A percentile compares a stretch with the other conserved stretches of the same genome.
phyloP scores from a whole-genome alignment of 2,888 invertebrate species.

The Spialia ferax region DNA sequence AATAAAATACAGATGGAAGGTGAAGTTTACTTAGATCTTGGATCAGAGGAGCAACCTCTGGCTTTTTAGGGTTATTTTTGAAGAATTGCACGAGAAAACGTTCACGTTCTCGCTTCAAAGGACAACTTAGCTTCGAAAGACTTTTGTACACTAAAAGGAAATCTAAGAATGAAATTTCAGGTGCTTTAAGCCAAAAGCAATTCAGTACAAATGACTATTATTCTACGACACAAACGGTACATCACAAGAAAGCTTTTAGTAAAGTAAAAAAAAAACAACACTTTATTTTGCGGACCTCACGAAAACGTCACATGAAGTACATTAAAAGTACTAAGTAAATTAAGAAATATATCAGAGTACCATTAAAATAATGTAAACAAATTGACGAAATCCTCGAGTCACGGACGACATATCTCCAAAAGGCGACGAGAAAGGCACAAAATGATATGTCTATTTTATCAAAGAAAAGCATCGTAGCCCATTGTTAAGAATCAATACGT shows the following conservation, averaged over 20 bases:
- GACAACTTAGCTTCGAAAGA: conserved; percentile 23
- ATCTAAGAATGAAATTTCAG: conserved; percentile 24
- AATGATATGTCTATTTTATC: conserved; percentile 69
- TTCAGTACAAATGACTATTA: conserved; percentile 10
- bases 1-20: conserved; percentile 83
- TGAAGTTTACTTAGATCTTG: conserved; percentile 75
- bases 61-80: conserved; percentile 54
- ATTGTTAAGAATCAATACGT: conserved; percentile 76
- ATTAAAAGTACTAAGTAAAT: neutral
- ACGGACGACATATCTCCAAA: conserved; percentile 27
- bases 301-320: neutral
- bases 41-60: conserved; percentile 67
- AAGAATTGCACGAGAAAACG: conserved; percentile 40
- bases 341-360: neutral
- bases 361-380: conserved; percentile 18
- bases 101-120: conserved; percentile 40
- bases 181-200: conserved; percentile 18
- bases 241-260: conserved; percentile 8
- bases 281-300: neutral
- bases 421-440: conserved; percentile 21
- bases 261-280: conserved; percentile 3
- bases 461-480: conserved; percentile 65
- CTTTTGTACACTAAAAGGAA: conserved; percentile 26
- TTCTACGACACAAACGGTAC: conserved; percentile 5
- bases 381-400: neutral